A percentile compares a stretch with the other conserved stretches of the same genome.
Evolutionary conservation across 2,888 invertebrate genomes (phyloP).

Genomic region (Cantharis lateralis): DNA sequence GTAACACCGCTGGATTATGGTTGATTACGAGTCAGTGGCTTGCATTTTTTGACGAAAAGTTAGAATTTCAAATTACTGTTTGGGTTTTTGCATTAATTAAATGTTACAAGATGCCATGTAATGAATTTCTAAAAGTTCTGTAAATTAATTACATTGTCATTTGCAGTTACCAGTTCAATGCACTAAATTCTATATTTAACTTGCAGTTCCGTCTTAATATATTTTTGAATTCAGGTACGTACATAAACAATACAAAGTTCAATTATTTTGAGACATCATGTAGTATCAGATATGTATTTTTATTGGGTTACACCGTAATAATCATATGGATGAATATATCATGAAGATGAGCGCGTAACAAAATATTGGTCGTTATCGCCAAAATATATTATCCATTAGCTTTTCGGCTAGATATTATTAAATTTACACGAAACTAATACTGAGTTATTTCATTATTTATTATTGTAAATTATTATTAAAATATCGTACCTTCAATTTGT

Average conservation of each 20-base stretch:
- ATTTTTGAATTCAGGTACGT: neutral
- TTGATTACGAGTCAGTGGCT: neutral
- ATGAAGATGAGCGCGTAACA: no score
- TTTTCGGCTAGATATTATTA: no score
- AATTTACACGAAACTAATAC: no score
- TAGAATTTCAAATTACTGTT: neutral
- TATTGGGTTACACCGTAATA: no score
- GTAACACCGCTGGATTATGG: neutral
- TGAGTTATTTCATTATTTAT: no score
- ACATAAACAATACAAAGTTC: neutral
- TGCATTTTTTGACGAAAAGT: neutral
- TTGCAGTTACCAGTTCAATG: neutral
- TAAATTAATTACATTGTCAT: neutral
- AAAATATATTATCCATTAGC: no score
- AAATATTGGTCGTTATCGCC: no score
- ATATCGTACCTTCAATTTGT: no score
- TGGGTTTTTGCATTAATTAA: neutral
- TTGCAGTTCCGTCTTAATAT: neutral
- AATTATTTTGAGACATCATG: neutral
- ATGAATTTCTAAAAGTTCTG: neutral
- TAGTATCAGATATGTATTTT: no score
- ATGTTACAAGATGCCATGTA: neutral
- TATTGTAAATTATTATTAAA: no score
- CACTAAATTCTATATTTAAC: neutral
- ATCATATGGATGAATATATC: no score